Conservation (phyloP, 2,113 vertebrate species). For the Papio anubis region DNA sequence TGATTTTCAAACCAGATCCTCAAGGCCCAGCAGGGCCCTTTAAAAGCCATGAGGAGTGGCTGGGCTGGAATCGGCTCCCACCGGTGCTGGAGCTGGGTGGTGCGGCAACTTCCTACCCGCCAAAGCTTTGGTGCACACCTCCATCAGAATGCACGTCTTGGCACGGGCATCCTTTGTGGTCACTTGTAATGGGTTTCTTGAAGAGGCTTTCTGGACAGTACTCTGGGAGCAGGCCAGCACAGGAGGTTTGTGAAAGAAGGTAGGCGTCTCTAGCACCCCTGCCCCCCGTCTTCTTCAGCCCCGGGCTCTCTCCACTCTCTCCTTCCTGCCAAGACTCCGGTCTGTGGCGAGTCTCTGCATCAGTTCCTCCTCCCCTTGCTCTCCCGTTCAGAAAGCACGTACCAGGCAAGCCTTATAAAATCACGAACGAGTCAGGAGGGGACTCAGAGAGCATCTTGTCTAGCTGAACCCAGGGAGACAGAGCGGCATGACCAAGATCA, state of each 20-base stretch:
- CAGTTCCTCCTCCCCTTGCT: not conserved
- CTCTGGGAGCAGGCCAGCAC: not conserved
- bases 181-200: not conserved
- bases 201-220: not conserved
- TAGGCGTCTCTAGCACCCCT: not conserved
- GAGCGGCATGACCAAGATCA: not conserved
- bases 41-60: too few species aligned
- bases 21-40: too few species aligned
- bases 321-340: not conserved
- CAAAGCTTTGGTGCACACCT: not conserved
- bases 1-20: not conserved
- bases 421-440: not conserved
- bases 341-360: rapidly evolving
- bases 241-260: not conserved
- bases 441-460: not conserved
- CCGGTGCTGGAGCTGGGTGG: rapidly evolving
- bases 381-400: not conserved
- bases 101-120: rapidly evolving
- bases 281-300: rapidly evolving
- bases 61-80: not conserved
- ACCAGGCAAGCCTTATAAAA: not conserved
- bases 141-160: rapidly evolving
- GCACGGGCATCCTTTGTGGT: not conserved
- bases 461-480: not conserved
- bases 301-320: not conserved